phyloP scores from a whole-genome alignment of 1,140 invertebrate genomes.

The Marisa cornuarietis region DNA sequence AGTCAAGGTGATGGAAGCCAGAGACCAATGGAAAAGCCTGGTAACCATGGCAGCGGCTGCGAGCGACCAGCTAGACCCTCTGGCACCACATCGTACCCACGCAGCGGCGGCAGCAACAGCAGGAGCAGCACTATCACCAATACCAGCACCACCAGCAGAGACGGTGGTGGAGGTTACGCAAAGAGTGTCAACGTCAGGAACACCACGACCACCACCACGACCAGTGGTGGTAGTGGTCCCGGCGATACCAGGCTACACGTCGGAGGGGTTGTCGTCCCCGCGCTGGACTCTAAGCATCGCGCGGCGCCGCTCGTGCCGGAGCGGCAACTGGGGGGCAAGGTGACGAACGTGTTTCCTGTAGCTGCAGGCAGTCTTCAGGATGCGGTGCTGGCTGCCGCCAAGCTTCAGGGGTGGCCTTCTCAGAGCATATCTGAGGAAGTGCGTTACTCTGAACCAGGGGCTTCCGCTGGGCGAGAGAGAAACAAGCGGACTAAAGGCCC shows the following conservation, averaged over 20 bases:
- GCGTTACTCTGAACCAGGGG: no score
- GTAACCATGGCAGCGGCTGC: conserved; percentile 26
- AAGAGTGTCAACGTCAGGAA: no score
- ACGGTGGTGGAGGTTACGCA: no score
- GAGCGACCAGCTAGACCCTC: not conserved
- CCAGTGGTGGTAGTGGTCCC: not conserved
- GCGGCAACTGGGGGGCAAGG: not conserved
- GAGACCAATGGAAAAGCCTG: conserved; percentile 25
- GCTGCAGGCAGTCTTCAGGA: conserved; percentile 11
- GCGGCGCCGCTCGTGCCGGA: not conserved
- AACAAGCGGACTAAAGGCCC: not conserved
- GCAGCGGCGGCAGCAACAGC: not conserved
- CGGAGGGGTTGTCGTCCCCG: not conserved
- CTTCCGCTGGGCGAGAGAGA: not conserved
- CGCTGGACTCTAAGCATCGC: not conserved
- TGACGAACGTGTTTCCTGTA: not conserved
- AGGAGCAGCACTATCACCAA: not conserved
- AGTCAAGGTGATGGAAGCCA: conserved; percentile 23
- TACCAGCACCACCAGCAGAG: not conserved
- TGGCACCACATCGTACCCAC: not conserved
- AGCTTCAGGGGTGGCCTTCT: not conserved
- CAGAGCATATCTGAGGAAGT: not conserved
- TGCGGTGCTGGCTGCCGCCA: conserved; percentile 3
- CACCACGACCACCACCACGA: not conserved
- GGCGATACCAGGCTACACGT: not conserved